Evolutionary conservation across 2,888 invertebrate genomes (phyloP).

Genomic region (Hypomecis punctinalis): DNA sequence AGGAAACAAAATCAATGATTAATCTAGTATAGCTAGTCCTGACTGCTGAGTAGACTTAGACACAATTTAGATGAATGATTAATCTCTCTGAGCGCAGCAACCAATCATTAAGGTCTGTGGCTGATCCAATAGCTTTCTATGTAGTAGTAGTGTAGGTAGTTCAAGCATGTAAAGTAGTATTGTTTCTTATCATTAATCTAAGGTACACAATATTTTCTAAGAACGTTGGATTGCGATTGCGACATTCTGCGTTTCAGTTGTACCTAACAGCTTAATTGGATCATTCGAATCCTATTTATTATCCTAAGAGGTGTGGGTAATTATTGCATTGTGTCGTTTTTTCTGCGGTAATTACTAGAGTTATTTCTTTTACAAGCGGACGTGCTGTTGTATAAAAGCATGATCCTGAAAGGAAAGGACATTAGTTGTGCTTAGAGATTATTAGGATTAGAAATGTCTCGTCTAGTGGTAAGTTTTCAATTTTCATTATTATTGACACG

Average conservation of each 20-base stretch:
- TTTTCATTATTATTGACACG: neutral
- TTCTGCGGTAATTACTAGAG: conserved; percentile 20
- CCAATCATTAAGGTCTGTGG: too few relatives aligned
- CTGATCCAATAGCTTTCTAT: too few relatives aligned
- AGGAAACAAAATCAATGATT: too few relatives aligned
- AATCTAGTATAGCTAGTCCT: too few relatives aligned
- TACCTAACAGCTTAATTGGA: conserved; percentile 10
- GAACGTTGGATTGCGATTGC: conserved; percentile 16
- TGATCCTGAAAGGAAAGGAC: neutral
- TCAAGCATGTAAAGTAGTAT: too few relatives aligned
- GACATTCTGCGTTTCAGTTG: neutral
- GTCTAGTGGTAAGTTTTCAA: conserved; percentile 36
- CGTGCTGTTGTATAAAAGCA: conserved; percentile 32
- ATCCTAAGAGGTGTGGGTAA: conserved; percentile 18
- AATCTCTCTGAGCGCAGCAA: too few relatives aligned
- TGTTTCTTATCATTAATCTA: too few relatives aligned
- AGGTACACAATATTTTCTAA: conserved; percentile 8
- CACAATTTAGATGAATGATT: too few relatives aligned
- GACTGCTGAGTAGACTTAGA: too few relatives aligned
- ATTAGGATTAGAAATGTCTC: conserved; percentile 32
- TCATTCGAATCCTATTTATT: conserved; percentile 37
- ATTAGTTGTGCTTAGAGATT: conserved; percentile 26
- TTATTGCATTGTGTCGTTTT: conserved; percentile 35
- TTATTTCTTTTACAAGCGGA: conserved; percentile 17
- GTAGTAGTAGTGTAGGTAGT: too few relatives aligned